phyloP scores from a whole-genome alignment of 2,113 vertebrate genomes.

The Antechinus flavipes region DNA sequence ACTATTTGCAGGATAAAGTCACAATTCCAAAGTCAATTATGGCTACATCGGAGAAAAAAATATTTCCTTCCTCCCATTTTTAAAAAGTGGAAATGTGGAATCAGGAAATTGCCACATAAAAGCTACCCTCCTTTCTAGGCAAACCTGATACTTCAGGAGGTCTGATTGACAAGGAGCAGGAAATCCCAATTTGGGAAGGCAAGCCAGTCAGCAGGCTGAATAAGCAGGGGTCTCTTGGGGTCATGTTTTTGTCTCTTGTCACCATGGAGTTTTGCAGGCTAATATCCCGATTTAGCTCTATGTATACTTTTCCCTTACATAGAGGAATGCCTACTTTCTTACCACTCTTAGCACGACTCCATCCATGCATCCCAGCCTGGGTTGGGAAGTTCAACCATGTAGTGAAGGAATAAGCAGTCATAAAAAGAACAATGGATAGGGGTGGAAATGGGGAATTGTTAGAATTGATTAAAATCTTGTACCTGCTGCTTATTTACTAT shows the following conservation, averaged over 20 bases:
- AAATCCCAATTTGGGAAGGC: not conserved
- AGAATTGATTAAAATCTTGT: not conserved
- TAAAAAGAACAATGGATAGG: not conserved
- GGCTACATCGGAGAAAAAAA: constrained; percentile 64
- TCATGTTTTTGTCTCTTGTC: not conserved
- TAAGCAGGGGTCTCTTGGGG: not conserved
- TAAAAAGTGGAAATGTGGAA: constrained; percentile 73
- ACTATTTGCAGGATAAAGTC: constrained; percentile 64
- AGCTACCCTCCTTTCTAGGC: not conserved
- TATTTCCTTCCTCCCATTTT: constrained; percentile 70
- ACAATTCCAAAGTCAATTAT: constrained; percentile 75
- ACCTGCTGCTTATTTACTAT: not conserved
- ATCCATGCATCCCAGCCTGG: not conserved
- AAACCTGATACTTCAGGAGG: not conserved
- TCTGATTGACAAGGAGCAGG: not conserved
- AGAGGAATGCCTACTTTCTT: not conserved
- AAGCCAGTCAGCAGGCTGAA: not conserved
- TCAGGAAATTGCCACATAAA: constrained; percentile 45
- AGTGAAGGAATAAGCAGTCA: not conserved
- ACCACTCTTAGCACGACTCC: not conserved
- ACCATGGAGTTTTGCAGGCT: not conserved
- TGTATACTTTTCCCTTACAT: not conserved
- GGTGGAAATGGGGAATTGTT: accelerated
- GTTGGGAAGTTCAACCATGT: not conserved
- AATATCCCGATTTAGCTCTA: not conserved